Conservation (phyloP, 2,113 vertebrate species). For the Telmatochromis sp. region DNA sequence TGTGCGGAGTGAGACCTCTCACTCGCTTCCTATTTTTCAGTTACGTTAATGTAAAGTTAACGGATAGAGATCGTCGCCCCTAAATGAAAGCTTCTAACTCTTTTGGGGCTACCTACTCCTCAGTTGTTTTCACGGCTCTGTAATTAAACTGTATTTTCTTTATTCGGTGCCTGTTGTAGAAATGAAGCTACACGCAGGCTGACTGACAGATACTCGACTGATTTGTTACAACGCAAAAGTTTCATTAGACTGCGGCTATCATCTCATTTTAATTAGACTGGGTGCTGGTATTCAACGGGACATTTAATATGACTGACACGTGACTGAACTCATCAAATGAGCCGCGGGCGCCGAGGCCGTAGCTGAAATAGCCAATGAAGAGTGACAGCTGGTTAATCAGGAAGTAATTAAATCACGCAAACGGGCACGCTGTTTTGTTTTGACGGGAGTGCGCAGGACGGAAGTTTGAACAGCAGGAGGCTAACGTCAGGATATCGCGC, state of each 20-base stretch:
- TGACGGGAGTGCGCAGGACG: neutral
- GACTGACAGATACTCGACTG: neutral
- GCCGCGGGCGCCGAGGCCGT: neutral
- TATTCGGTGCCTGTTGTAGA: neutral
- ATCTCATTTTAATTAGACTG: neutral
- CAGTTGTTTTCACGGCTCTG: neutral
- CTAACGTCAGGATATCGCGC: neutral
- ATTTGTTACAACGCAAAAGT: neutral
- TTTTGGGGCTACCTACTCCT: neutral
- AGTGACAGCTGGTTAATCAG: neutral
- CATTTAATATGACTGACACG: slow-evolving; percentile 1
- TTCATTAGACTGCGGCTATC: neutral
- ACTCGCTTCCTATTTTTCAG: neutral
- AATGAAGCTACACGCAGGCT: neutral
- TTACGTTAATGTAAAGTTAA: neutral
- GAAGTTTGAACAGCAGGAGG: neutral
- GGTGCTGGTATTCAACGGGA: neutral
- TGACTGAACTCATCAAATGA: neutral
- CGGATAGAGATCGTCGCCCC: neutral
- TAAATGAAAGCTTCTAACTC: neutral
- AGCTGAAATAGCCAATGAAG: slow-evolving; percentile 12
- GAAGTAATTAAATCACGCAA: slow-evolving; percentile 38
- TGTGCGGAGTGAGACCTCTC: neutral
- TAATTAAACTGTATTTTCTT: neutral
- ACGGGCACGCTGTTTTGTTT: neutral